phyloP scores from a whole-genome alignment of 2,888 invertebrate species.

The Malacosoma neustria region DNA sequence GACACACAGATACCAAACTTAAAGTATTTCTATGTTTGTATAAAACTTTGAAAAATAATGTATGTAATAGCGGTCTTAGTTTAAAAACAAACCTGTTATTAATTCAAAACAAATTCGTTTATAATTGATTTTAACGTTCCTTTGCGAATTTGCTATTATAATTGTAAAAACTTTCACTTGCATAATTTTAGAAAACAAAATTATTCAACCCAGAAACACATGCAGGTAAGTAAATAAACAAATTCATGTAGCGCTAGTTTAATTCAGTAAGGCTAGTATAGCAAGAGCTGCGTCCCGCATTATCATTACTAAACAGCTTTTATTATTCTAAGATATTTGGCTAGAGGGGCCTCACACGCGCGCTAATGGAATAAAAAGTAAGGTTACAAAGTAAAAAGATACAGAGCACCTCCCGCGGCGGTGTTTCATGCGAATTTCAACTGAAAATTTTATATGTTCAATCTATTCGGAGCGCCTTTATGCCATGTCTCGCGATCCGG shows the following conservation, averaged over 20 bases:
- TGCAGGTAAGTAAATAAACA: conserved; percentile 29
- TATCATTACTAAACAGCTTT: conserved; percentile 73
- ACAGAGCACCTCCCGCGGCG: conserved; percentile 67
- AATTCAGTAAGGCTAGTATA: conserved; percentile 58
- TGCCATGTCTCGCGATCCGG: conserved; percentile 66
- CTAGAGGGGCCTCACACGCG: conserved; percentile 67
- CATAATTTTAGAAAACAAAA: no score
- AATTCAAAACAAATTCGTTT: no score
- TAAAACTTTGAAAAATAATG: no score
- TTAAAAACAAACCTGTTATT: no score
- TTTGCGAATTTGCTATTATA: no score
- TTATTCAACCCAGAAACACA: no score
- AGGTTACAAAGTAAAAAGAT: conserved; percentile 74
- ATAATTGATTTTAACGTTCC: no score
- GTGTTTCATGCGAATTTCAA: conserved; percentile 68
- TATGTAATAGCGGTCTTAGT: no score
- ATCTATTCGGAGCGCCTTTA: conserved; percentile 72
- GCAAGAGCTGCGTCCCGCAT: conserved; percentile 55
- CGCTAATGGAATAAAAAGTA: conserved; percentile 75
- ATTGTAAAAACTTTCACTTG: no score
- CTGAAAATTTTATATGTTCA: conserved; percentile 75
- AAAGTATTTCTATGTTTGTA: no score
- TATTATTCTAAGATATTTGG: conserved; percentile 73
- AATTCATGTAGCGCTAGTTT: conserved; percentile 51
- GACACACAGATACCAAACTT: conserved; percentile 41